Conservation (phyloP, 2,888 invertebrate species). For the Saturnia pavonia region DNA sequence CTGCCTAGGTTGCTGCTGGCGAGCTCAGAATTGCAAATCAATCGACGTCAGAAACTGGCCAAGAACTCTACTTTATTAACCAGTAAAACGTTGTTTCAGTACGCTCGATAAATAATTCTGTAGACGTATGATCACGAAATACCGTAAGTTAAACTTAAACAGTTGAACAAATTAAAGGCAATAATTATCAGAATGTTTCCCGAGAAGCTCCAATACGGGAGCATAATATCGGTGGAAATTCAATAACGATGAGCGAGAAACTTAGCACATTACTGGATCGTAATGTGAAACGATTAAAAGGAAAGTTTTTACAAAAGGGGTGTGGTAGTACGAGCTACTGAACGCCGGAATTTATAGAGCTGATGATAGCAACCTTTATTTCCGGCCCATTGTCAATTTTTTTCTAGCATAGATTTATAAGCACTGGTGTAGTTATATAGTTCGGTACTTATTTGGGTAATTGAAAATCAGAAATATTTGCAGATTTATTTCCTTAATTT, state of each 20-base stretch:
- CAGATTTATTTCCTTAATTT: too few species aligned
- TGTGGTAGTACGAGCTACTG: constrained; percentile 44
- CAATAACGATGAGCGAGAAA: constrained; percentile 41
- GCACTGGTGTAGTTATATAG: neutral
- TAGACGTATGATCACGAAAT: neutral
- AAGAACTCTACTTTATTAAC: neutral
- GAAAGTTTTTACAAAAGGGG: constrained; percentile 75
- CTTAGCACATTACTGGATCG: constrained; percentile 69
- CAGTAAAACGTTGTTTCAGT: neutral
- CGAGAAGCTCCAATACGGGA: constrained; percentile 10
- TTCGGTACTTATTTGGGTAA: too few species aligned
- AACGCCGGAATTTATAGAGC: constrained; percentile 44
- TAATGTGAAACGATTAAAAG: constrained; percentile 74
- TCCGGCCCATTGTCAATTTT: neutral
- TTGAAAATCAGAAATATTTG: too few species aligned
- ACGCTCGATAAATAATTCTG: neutral
- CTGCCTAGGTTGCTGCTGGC: too few species aligned
- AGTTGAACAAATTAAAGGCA: constrained; percentile 13
- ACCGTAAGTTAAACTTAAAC: constrained; percentile 4
- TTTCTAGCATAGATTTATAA: neutral
- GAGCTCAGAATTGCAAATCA: too few species aligned
- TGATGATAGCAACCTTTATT: constrained; percentile 36
- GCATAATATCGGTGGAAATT: constrained; percentile 27
- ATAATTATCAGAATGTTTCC: constrained; percentile 10
- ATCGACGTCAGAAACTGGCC: too few species aligned